These are phyloP conservation scores for Colinus virginianus DNA, from an alignment of 2,113 vertebrate species.

Conservation along the genomic window DNA sequence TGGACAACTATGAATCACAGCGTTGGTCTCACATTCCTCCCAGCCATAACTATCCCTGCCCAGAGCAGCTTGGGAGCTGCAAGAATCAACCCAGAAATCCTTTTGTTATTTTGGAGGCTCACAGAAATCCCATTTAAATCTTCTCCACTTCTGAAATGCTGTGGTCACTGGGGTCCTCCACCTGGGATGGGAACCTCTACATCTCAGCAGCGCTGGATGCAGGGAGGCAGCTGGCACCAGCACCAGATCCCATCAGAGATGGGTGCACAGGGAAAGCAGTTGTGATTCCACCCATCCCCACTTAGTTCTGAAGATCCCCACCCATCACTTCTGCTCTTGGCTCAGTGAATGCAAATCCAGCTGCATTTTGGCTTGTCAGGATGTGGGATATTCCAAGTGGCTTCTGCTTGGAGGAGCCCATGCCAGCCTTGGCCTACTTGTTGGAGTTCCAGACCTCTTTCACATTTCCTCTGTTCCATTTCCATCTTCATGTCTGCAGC, in stretches of 20 bases:
- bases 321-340: not conserved
- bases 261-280: accelerated
- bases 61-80: not conserved
- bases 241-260: not conserved
- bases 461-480: not conserved
- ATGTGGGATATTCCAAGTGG: not conserved
- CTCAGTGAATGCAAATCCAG: not conserved
- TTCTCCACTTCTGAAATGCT: not conserved
- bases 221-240: not conserved
- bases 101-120: not conserved
- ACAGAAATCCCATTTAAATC: not conserved
- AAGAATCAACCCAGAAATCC: not conserved
- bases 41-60: not conserved
- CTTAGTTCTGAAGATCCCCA: not conserved
- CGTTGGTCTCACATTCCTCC: not conserved
- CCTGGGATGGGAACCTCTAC: not conserved
- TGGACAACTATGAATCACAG: conserved; percentile 16
- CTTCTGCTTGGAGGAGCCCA: not conserved
- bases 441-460: not conserved
- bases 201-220: not conserved
- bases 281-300: not conserved
- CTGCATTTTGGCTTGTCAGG: not conserved
- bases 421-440: not conserved
- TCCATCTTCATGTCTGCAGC: not conserved
- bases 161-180: not conserved